phyloP scores from a whole-genome alignment of 1,140 invertebrate species.

The Pseudobourletiella spinata region DNA sequence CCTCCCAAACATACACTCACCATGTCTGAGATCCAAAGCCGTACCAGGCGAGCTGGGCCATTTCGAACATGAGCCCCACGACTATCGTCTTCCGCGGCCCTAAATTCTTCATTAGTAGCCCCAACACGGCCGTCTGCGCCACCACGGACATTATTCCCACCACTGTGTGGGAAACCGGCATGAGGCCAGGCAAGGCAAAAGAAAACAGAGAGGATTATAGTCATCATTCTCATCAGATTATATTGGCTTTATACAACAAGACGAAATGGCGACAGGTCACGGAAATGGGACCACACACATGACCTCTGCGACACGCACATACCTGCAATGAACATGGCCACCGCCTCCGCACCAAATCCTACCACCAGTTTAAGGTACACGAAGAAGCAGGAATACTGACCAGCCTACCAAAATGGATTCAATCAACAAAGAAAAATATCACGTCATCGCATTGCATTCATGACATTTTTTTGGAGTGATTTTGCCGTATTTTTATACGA shows the following conservation, averaged over 20 bases:
- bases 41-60: slow-evolving; percentile 94
- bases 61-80: slow-evolving; percentile 87
- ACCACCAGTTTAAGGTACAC: slow-evolving; percentile 97
- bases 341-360: slow-evolving; percentile 88
- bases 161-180: no score
- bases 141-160: slow-evolving; percentile 62
- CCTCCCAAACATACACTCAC: no score
- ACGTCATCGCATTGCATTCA: no score
- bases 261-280: no score
- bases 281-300: slow-evolving; percentile 83
- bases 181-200: no score
- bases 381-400: slow-evolving; percentile 99
- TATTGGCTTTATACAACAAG: no score
- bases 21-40: slow-evolving; percentile 79
- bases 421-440: background rate
- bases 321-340: slow-evolving; percentile 89
- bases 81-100: slow-evolving; percentile 94
- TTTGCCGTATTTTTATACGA: no score
- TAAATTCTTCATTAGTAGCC: slow-evolving; percentile 75
- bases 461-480: no score
- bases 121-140: slow-evolving; percentile 61
- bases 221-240: no score
- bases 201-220: no score
- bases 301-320: slow-evolving; percentile 13
- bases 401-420: slow-evolving; percentile 48